Conservation (phyloP, 2,113 vertebrate genomes). For the Naja naja region DNA sequence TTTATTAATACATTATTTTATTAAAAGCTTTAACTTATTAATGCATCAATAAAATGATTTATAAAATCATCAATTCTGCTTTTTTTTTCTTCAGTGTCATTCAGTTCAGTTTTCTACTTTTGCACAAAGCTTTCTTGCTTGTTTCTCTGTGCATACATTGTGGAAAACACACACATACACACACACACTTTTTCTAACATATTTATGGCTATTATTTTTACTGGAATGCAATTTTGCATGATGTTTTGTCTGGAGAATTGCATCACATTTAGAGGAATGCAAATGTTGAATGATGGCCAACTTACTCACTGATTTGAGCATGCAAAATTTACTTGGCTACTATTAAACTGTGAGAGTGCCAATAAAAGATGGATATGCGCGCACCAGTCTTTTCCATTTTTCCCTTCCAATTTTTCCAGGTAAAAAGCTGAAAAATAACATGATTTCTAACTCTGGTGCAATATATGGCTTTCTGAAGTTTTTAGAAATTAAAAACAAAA, state of each 20-base stretch:
- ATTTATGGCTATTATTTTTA: background rate
- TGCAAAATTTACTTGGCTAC: background rate
- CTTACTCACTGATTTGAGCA: background rate
- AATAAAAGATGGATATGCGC: background rate
- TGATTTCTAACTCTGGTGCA: background rate
- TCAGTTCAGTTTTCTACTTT: background rate
- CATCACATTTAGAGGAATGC: background rate
- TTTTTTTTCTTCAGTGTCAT: background rate
- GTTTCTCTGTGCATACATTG: background rate
- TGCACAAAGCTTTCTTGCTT: background rate
- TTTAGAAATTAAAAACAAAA: background rate
- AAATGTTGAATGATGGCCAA: background rate
- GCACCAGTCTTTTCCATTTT: background rate
- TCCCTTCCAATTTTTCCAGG: background rate
- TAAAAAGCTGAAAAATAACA: background rate
- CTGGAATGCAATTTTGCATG: background rate
- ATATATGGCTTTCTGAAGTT: background rate
- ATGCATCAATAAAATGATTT: background rate
- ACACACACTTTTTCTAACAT: background rate
- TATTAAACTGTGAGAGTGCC: background rate
- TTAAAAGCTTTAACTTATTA: background rate
- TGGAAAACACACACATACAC: background rate
- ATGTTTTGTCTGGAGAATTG: background rate
- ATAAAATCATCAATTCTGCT: background rate
- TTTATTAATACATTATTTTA: background rate